These are phyloP conservation scores for Eristalinus sepulchralis DNA, from an alignment of 2,888 invertebrate genomes.

Conservation along the genomic window DNA sequence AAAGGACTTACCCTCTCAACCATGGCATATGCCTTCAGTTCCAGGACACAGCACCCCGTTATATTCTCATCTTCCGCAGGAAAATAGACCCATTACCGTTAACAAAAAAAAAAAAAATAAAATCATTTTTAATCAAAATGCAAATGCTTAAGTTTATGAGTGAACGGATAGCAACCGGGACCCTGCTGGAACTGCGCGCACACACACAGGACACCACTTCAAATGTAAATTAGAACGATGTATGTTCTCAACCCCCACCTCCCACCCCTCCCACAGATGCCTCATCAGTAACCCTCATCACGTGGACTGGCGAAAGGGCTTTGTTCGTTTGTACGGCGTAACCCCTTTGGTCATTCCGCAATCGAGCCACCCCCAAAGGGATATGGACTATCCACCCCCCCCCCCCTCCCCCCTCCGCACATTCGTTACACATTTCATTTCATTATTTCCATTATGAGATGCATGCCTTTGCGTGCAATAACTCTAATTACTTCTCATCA, in stretches of 20 bases:
- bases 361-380: background rate
- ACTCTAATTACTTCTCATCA: constrained; percentile 63
- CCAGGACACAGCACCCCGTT: too few species aligned
- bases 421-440: constrained; percentile 35
- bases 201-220: constrained; percentile 5
- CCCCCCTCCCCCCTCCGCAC: too few species aligned
- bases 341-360: constrained; percentile 47
- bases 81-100: constrained; percentile 5
- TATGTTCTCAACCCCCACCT: too few species aligned
- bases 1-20: background rate
- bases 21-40: background rate
- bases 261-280: background rate
- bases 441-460: constrained; percentile 34
- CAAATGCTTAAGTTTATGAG: constrained; percentile 9
- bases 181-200: background rate
- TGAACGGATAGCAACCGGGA: background rate
- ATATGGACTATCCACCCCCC: background rate
- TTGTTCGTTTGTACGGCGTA: background rate
- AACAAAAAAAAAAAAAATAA: constrained; percentile 1
- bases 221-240: constrained; percentile 34
- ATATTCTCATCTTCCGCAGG: background rate
- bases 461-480: constrained; percentile 41
- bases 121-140: constrained; percentile 60
- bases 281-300: constrained; percentile 45
- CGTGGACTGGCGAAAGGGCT: constrained; percentile 11